Percentiles rank a stretch among this genome's conserved stretches.
Evolutionary conservation across 2,888 invertebrate genomes (phyloP).

Genomic region (Caenorhabditis drosophilae): DNA sequence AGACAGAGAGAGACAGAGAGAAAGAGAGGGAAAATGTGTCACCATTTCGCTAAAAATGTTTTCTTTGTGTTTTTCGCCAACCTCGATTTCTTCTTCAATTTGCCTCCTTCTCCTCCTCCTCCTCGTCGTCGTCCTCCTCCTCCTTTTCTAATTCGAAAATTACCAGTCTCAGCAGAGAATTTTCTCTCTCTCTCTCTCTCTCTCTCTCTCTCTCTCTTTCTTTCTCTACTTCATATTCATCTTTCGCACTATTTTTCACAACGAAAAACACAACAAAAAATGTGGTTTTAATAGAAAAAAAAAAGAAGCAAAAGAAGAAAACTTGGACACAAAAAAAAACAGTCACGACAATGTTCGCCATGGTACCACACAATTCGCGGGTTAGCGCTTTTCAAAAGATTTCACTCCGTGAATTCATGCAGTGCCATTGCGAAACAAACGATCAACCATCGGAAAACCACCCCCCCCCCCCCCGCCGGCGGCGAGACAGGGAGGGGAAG

Average conservation of each 20-base stretch:
- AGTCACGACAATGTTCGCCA: no score
- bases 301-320: not conserved
- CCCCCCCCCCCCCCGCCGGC: conserved; percentile 4
- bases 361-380: conserved; percentile 43
- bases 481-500: no score
- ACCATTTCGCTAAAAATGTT: no score
- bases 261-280: conserved; percentile 10
- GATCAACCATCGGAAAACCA: no score
- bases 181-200: not conserved
- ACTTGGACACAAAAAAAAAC: no score
- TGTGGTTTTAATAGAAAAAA: not conserved
- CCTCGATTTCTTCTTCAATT: no score
- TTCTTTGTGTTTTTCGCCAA: no score
- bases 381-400: not conserved
- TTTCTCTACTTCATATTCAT: not conserved
- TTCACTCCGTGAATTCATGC: conserved; percentile 55
- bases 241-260: conserved; percentile 3
- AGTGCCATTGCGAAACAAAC: conserved; percentile 52
- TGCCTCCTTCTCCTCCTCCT: no score
- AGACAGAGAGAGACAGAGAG: no score
- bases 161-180: conserved; percentile 17
- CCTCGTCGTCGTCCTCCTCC: conserved; percentile 12
- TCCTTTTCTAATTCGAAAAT: conserved; percentile 38
- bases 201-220: conserved; percentile 3
- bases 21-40: no score